Evolutionary conservation across 1,140 invertebrate species (phyloP).

Genomic region (Eriosoma lanigerum): DNA sequence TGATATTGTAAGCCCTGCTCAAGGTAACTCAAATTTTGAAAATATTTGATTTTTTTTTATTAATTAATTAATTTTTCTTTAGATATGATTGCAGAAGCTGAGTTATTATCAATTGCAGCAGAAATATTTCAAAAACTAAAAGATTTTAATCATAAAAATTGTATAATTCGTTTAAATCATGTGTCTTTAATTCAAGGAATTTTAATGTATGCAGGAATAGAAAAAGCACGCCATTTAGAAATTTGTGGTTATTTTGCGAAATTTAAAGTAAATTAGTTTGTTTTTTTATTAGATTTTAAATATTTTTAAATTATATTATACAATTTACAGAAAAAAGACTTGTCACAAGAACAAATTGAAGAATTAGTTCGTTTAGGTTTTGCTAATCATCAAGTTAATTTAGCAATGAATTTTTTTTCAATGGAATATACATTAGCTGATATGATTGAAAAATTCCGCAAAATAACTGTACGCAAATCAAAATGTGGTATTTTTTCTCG

Average conservation of each 20-base stretch:
- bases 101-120: constrained; percentile 75
- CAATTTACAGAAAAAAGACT: neutral
- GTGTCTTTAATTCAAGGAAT: constrained; percentile 75
- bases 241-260: constrained; percentile 68
- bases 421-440: constrained; percentile 19
- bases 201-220: constrained; percentile 78
- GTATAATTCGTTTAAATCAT: constrained; percentile 81
- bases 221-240: constrained; percentile 69
- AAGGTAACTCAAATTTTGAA: neutral
- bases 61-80: constrained; percentile 53
- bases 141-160: constrained; percentile 67
- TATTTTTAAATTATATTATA: neutral
- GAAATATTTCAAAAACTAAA: constrained; percentile 77
- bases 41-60: constrained; percentile 8
- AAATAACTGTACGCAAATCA: constrained; percentile 39
- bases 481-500: constrained; percentile 29
- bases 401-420: constrained; percentile 43
- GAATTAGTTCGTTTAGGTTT: constrained; percentile 34
- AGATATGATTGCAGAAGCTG: constrained; percentile 80
- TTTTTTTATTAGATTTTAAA: constrained; percentile 1
- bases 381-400: constrained; percentile 42
- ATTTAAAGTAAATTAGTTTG: constrained; percentile 61
- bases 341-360: constrained; percentile 32
- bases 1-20: constrained; percentile 75
- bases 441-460: constrained; percentile 43